Percentiles rank a stretch among this genome's conserved stretches.
phyloP scores from a whole-genome alignment of 2,888 invertebrate genomes.

The Hyposoter dolosus region DNA sequence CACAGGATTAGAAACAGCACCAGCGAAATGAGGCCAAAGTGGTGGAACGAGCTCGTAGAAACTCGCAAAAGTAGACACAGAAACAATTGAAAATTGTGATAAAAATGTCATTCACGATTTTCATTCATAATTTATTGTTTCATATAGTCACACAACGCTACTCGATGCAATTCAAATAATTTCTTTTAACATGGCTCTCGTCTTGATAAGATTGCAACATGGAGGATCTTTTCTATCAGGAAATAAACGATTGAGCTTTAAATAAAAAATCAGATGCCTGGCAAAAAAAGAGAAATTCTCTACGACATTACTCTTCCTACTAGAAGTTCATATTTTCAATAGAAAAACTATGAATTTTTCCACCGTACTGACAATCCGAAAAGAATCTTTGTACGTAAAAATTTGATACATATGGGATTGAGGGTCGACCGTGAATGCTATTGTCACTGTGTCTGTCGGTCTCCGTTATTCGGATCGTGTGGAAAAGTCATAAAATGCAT shows the following conservation, averaged over 20 bases:
- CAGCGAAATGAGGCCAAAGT: too few species aligned
- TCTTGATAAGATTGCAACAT: neutral
- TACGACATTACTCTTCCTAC: neutral
- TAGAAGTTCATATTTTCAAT: neutral
- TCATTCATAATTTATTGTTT: too few species aligned
- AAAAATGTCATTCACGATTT: too few species aligned
- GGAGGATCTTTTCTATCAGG: neutral
- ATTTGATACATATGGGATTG: slow-evolving; percentile 31
- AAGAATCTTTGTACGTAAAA: slow-evolving; percentile 11
- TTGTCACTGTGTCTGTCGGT: slow-evolving; percentile 22
- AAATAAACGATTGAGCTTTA: neutral
- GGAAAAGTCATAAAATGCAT: slow-evolving; percentile 52
- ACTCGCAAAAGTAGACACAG: too few species aligned
- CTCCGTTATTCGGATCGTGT: slow-evolving; percentile 28
- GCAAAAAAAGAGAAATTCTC: neutral
- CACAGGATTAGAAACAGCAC: neutral
- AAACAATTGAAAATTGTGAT: too few species aligned
- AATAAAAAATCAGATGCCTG: neutral
- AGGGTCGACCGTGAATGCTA: slow-evolving; percentile 32
- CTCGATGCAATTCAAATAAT: too few species aligned
- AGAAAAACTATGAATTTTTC: neutral
- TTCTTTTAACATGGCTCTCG: too few species aligned
- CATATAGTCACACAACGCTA: too few species aligned
- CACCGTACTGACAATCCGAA: slow-evolving; percentile 48
- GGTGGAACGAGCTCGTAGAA: too few species aligned